These are phyloP conservation scores for Bergia puertoricense DNA, from an alignment of 92 coral and sea anemone species.

Conservation along the genomic window DNA sequence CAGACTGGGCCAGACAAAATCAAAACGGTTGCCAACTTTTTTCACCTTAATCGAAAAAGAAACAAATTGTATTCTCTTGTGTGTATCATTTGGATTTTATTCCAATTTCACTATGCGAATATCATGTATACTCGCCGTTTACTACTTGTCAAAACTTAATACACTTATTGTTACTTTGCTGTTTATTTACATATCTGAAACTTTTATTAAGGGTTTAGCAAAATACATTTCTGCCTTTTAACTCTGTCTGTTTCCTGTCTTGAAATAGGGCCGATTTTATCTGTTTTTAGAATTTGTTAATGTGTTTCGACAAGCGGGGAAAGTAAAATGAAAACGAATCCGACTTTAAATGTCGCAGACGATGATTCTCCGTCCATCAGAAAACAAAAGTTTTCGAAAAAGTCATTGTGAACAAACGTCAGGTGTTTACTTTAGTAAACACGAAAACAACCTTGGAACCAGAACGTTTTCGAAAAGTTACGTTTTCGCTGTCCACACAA, in stretches of 20 bases:
- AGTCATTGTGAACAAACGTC: not conserved
- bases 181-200: constrained; percentile 33
- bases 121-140: not conserved
- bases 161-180: not conserved
- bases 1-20: not conserved
- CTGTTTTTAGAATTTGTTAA: not conserved
- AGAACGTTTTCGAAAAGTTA: not conserved
- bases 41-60: not conserved
- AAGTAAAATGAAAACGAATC: not conserved
- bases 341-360: not conserved
- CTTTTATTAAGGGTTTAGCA: constrained; percentile 1
- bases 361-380: not conserved
- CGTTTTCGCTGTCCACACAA: not conserved
- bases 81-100: not conserved
- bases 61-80: not conserved
- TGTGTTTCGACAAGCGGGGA: not conserved
- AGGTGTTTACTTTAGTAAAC: too few relatives aligned
- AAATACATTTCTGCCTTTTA: constrained; percentile 13
- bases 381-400: not conserved
- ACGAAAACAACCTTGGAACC: too few relatives aligned
- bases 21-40: too few relatives aligned
- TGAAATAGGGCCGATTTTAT: not conserved
- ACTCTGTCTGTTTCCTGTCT: too few relatives aligned
- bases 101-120: not conserved
- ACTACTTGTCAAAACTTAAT: not conserved